These are phyloP conservation scores for Dascyllus trimaculatus DNA, from an alignment of 2,113 vertebrate genomes.

Conservation along the genomic window DNA sequence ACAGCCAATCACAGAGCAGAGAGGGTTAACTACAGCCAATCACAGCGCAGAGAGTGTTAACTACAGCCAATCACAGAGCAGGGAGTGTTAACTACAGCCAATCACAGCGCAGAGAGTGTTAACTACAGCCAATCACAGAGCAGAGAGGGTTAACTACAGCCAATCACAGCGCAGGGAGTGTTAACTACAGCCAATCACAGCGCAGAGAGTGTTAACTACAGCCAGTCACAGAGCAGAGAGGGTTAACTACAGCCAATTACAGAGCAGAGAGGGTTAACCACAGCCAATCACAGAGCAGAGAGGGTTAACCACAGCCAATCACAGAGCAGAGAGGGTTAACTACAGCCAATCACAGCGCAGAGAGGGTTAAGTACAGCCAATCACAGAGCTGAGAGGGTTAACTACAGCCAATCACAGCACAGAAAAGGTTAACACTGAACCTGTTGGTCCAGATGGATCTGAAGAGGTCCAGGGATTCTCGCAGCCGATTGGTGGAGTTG, in stretches of 20 bases:
- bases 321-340: too few species aligned
- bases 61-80: not conserved
- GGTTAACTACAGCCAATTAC: not conserved
- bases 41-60: not conserved
- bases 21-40: too few species aligned
- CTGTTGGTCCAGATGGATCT: constrained; percentile 99
- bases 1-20: constrained; percentile 7
- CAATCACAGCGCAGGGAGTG: not conserved
- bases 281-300: constrained; percentile 3
- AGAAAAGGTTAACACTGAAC: constrained; percentile 62
- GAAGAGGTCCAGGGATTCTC: constrained; percentile 96
- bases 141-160: not conserved
- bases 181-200: constrained; percentile 78
- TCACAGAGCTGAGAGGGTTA: not conserved
- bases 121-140: not conserved
- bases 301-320: too few species aligned
- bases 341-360: too few species aligned
- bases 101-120: not conserved
- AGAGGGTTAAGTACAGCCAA: not conserved
- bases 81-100: not conserved
- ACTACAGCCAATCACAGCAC: constrained; percentile 60
- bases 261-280: not conserved
- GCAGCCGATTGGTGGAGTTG: constrained; percentile 95
- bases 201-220: not conserved
- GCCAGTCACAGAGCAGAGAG: not conserved